phyloP scores from a whole-genome alignment of 2,888 invertebrate species.

The Tiliacea citrago region DNA sequence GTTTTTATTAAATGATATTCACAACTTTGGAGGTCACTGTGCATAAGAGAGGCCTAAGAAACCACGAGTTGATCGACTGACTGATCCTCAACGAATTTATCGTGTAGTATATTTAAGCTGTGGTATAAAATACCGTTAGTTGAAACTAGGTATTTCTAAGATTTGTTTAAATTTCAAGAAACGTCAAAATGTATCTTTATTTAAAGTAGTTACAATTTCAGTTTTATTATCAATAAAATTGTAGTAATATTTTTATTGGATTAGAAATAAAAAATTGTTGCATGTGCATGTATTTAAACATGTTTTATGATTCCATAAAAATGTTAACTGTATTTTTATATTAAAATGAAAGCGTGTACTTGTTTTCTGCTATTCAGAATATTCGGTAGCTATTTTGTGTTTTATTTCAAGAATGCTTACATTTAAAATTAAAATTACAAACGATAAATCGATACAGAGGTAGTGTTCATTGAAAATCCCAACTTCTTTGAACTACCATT shows the following conservation, averaged over 20 bases:
- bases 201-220: neutral
- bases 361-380: constrained; percentile 28
- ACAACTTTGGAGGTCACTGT: neutral
- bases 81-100: neutral
- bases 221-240: constrained; percentile 3
- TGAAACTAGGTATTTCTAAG: neutral
- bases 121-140: neutral
- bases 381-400: constrained; percentile 21
- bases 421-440: neutral
- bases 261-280: constrained; percentile 8
- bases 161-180: neutral
- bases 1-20: neutral
- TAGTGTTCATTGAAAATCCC: neutral
- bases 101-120: neutral
- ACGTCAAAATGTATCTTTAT: neutral
- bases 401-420: neutral
- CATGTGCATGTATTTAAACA: neutral
- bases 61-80: neutral
- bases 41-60: neutral
- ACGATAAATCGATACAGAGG: neutral
- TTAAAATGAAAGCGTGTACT: constrained; percentile 35
- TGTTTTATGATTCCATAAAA: constrained; percentile 19
- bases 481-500: neutral
- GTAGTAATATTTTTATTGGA: neutral
- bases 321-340: constrained; percentile 11